Percentiles rank a stretch among this genome's conserved stretches.
Conservation (phyloP, 2,888 invertebrate species). For the Synergus japonicus region DNA sequence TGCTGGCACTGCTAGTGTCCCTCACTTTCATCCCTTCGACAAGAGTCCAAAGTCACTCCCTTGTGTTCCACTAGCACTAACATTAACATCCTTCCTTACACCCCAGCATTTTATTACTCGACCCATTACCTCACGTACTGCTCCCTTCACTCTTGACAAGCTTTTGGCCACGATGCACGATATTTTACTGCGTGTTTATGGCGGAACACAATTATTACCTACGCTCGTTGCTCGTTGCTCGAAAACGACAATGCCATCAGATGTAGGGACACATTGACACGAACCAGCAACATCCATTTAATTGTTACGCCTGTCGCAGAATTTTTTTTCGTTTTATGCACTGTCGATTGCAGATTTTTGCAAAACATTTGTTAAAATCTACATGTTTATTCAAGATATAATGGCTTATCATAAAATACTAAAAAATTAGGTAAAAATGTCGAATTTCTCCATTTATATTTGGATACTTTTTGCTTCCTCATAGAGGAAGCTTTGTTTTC, state of each 20-base stretch:
- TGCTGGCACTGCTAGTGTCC: slow-evolving; percentile 34
- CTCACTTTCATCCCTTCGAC: slow-evolving; percentile 43
- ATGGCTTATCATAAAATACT: no score
- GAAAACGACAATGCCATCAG: slow-evolving; percentile 30
- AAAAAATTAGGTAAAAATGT: no score
- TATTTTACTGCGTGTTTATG: slow-evolving; percentile 63
- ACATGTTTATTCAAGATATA: no score
- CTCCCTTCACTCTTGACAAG: slow-evolving; percentile 46
- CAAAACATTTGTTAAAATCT: no score
- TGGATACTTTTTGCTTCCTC: no score
- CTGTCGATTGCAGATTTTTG: no score
- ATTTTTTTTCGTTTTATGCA: no score
- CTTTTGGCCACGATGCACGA: slow-evolving; percentile 47
- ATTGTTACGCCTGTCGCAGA: slow-evolving; percentile 39
- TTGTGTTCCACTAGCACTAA: slow-evolving; percentile 37
- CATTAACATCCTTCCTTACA: slow-evolving; percentile 43
- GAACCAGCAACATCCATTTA: slow-evolving; percentile 45
- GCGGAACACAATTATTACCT: slow-evolving; percentile 60
- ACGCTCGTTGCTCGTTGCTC: slow-evolving; percentile 28
- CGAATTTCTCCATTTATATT: no score
- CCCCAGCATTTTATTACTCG: slow-evolving; percentile 64
- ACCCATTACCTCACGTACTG: slow-evolving; percentile 60
- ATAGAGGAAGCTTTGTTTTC: no score
- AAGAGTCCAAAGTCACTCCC: slow-evolving; percentile 36
- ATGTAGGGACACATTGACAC: slow-evolving; percentile 37